phyloP scores from a whole-genome alignment of 2,797 vertebrate genomes.

The Picus viridis region DNA sequence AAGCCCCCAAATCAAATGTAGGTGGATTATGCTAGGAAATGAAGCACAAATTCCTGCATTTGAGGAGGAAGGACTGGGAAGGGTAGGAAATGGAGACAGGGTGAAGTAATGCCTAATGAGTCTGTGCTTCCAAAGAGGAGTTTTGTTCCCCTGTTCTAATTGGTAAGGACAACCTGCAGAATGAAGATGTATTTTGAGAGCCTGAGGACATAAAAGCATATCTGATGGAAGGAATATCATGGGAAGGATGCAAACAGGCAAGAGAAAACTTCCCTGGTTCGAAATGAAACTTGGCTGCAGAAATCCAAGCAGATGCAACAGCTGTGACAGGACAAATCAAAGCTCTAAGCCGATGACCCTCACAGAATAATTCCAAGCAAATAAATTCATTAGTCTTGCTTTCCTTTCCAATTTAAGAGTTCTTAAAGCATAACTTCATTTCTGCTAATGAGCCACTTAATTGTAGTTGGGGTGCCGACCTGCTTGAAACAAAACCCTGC shows the following conservation, averaged over 20 bases:
- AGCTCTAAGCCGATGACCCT: not conserved
- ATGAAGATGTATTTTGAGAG: not conserved
- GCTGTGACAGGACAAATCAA: not conserved
- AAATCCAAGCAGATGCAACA: not conserved
- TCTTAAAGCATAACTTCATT: not conserved
- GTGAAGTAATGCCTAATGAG: not conserved
- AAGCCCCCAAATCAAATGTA: not conserved
- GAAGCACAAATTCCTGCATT: not conserved
- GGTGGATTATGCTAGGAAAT: not conserved
- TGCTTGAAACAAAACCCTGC: not conserved
- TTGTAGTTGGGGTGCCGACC: not conserved
- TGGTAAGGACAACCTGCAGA: not conserved
- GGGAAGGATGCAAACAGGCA: not conserved
- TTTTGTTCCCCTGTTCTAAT: not conserved
- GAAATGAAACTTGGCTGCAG: not conserved
- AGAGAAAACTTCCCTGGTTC: not conserved
- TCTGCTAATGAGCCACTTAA: not conserved
- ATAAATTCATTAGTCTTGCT: not conserved
- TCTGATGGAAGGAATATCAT: not conserved
- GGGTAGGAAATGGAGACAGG: not conserved
- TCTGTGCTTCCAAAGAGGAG: not conserved
- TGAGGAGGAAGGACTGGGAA: not conserved
- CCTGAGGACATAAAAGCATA: not conserved
- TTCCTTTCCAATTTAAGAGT: not conserved
- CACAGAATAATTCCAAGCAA: not conserved